phyloP scores from a whole-genome alignment of 2,888 invertebrate genomes.

The Anoplius nigerrimus region DNA sequence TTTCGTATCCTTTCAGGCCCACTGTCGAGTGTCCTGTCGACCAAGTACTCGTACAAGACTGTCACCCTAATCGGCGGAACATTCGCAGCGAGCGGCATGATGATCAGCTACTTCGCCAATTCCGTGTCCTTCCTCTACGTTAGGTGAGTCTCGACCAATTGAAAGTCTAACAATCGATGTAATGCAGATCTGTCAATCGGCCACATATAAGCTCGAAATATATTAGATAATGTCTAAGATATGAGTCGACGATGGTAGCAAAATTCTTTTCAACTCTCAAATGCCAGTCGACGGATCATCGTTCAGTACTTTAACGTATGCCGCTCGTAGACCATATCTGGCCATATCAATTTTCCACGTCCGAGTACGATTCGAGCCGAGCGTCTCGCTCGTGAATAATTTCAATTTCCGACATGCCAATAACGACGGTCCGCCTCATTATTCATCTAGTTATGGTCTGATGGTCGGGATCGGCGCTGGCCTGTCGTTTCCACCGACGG shows the following conservation, averaged over 20 bases:
- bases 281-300: no score
- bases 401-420: conserved; percentile 1
- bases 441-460: conserved; percentile 82
- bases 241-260: no score
- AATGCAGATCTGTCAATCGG: background rate
- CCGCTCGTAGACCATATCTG: no score
- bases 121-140: conserved; percentile 87
- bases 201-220: no score
- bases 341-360: background rate
- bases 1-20: conserved; percentile 80
- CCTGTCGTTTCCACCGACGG: conserved; percentile 89
- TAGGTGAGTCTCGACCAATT: conserved; percentile 79
- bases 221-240: no score
- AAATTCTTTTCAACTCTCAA: no score
- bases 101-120: conserved; percentile 87
- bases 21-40: conserved; percentile 88
- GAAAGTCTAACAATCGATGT: background rate
- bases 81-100: conserved; percentile 90
- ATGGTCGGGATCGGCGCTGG: conserved; percentile 92
- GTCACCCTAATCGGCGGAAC: conserved; percentile 89
- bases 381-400: background rate
- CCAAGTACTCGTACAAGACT: conserved; percentile 87
- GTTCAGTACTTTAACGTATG: no score
- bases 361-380: no score
- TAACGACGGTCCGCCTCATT: conserved; percentile 1